These are phyloP conservation scores for Folsomia candida DNA, from an alignment of 2,888 invertebrate species.

Conservation along the genomic window DNA sequence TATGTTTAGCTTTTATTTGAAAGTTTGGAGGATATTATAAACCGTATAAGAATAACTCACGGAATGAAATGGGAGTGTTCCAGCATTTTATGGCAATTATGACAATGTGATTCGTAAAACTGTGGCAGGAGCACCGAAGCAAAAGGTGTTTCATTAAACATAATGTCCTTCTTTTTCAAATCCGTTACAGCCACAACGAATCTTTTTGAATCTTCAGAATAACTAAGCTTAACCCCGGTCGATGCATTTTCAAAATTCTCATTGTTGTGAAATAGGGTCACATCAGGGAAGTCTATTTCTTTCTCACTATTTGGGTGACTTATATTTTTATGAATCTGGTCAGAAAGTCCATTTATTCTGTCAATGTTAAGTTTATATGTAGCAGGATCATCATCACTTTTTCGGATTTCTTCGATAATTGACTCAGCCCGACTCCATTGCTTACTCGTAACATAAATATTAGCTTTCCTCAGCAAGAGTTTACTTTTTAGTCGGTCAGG, in stretches of 20 bases:
- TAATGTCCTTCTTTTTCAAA: conserved; percentile 66
- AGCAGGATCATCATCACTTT: background rate
- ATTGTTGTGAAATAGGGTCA: conserved; percentile 31
- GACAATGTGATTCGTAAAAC: conserved; percentile 63
- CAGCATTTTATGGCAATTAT: conserved; percentile 67
- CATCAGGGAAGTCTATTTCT: background rate
- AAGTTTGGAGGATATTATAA: too few relatives aligned
- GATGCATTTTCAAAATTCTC: conserved; percentile 51
- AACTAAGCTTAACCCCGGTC: conserved; percentile 50
- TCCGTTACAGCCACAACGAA: conserved; percentile 64
- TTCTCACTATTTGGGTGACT: background rate
- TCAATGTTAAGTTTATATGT: too few relatives aligned
- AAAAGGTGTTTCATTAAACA: conserved; percentile 78
- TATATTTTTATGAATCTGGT: background rate
- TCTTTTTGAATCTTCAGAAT: conserved; percentile 63
- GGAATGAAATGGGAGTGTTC: conserved; percentile 52
- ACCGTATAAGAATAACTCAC: conserved; percentile 29
- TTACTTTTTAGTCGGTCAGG: conserved; percentile 65
- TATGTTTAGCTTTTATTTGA: too few relatives aligned
- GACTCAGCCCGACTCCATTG: conserved; percentile 3
- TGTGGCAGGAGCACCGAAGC: conserved; percentile 68
- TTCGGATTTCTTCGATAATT: background rate
- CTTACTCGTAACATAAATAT: conserved; percentile 33
- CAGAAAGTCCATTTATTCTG: background rate
- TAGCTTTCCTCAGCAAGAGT: conserved; percentile 62